These are phyloP conservation scores for Zophobas morio DNA, from an alignment of 1,140 invertebrate genomes.

Conservation along the genomic window DNA sequence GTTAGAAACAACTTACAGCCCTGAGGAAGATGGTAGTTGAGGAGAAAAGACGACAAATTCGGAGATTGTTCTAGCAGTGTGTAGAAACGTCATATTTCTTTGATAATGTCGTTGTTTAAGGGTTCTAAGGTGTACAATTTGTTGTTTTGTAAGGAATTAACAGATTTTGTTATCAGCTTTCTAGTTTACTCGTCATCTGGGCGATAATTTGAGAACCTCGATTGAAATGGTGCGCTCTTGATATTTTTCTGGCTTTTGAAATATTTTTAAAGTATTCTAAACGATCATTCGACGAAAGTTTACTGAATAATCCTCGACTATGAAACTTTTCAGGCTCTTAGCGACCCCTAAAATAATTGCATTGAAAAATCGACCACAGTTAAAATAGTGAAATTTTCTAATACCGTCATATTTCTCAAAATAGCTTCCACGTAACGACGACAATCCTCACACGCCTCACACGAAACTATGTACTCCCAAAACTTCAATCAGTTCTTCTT, in stretches of 20 bases:
- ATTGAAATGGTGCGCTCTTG: constrained; percentile 53
- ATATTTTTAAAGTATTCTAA: constrained; percentile 66
- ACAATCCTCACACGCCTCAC: neutral
- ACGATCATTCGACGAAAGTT: constrained; percentile 69
- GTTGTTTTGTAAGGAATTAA: constrained; percentile 11
- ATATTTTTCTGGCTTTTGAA: constrained; percentile 65
- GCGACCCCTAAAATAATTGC: constrained; percentile 67
- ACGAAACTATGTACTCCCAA: neutral
- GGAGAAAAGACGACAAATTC: constrained; percentile 44
- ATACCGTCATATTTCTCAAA: constrained; percentile 59
- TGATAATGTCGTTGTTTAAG: constrained; percentile 39
- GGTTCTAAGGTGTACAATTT: constrained; percentile 50
- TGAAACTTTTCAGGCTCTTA: constrained; percentile 63
- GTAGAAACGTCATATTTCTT: constrained; percentile 44
- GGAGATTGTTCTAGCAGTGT: constrained; percentile 37
- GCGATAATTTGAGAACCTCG: constrained; percentile 51
- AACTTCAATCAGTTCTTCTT: constrained; percentile 7
- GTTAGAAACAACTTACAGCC: too few species aligned
- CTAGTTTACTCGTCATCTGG: constrained; percentile 49
- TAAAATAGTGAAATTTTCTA: constrained; percentile 72
- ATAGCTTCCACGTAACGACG: constrained; percentile 43
- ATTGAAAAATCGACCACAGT: constrained; percentile 69
- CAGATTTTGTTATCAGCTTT: constrained; percentile 40
- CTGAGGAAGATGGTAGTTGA: constrained; percentile 64
- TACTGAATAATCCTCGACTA: constrained; percentile 65